Base-by-base conservation (phyloP, 1,140 invertebrate genomes). In the Hycleus cichorii region DNA sequence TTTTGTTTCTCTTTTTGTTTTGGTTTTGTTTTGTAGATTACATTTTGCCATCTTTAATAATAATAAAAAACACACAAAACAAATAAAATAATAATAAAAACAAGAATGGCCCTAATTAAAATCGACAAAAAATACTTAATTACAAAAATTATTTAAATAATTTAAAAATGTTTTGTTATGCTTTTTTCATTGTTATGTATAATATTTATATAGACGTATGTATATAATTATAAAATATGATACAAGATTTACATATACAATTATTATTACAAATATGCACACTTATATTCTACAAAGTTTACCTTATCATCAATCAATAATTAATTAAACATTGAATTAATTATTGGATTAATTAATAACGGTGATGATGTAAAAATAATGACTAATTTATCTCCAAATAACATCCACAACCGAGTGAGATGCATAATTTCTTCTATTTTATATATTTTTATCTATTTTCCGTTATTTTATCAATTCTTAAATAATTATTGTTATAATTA, bases 241-340 rank as follows among this genome's bases (percentile, higher is more conserved):
- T 73, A 71, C 70, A 69, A 64, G 65, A 70, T 72, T 70, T 72
- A 69, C 69, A 70, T 67, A 64, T 47, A 67, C 49, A 68, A 18
- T 18, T 18, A 18, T 66, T 32, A 47, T 58, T 67, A 67, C 64
- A 69, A 32, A 32, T 70, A 69, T 70, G 62, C 70, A 69, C 64
- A 68, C 67, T 68, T 70, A 64, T 49, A 54, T 32, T 47, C 63
- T 67, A 68, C 59, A 66, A 68, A 42, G 5, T 42, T 42, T n/a
- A 39, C 10, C 18, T 18, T 18, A 18, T 32, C 4, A 32, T 32
- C 7, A 32, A 32, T 32, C 7, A 32, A 32, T 32, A 32, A 32
- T 32, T 32, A 32, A 32, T 32, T 51, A 53, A 47, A 60, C 54
- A 44, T 48, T 40, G 48, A 48, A 53, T 56, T 40, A 56, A 50